Base-by-base conservation (phyloP, 2,888 invertebrate genomes). In the Zhuqinia jingwanae region DNA sequence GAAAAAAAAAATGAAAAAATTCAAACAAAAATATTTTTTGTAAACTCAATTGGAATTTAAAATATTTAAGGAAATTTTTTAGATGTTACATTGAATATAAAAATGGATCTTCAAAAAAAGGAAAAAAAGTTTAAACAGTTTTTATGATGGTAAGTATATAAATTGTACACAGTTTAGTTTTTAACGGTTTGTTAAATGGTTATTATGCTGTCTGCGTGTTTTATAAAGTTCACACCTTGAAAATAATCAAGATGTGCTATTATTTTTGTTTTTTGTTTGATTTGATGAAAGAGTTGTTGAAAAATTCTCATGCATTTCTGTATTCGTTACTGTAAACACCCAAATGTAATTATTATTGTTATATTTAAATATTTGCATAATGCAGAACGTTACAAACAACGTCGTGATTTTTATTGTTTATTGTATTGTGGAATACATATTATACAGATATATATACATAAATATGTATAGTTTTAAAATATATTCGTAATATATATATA, bases 41-140 rank as follows among this genome's bases (percentile, higher is more conserved):
- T 42, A 70, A 70, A 20, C 6, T 8, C 11, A 58, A 58, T 58
- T 58, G 58, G 58, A 58, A 58, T 58, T 58, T 58, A 20, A 58
- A 53, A 53, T 53, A 53, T n/a, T 53, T 53, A 53, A 5, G 53
- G n/a, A 53, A 17, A 53, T n/a, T n/a, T n/a, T n/a, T n/a, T n/a
- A n/a, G n/a, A 53, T 63, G 63, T 53, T 53, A 53, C 6, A 53
- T 8, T 53, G n/a, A 17, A 17, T 15, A 53, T 17, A 53, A 50
- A 53, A 53, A n/a, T 17, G 17, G 17, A 53, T 53, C n/a, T 17
- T 53, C 17, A 8, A 53, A 17, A 50, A 50, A 50, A 17, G 6
- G 6, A 53, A 8, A 15, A 53, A 5, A 53, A 17, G 53, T n/a
- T 53, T 17, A 47, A 50, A 15, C n/a, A 50, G 50, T n/a, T 50